These are phyloP conservation scores for Oscarella lobularis DNA, from an alignment of 37 sponge, comb jelly and placozoan genomes.

Conservation along the genomic window DNA sequence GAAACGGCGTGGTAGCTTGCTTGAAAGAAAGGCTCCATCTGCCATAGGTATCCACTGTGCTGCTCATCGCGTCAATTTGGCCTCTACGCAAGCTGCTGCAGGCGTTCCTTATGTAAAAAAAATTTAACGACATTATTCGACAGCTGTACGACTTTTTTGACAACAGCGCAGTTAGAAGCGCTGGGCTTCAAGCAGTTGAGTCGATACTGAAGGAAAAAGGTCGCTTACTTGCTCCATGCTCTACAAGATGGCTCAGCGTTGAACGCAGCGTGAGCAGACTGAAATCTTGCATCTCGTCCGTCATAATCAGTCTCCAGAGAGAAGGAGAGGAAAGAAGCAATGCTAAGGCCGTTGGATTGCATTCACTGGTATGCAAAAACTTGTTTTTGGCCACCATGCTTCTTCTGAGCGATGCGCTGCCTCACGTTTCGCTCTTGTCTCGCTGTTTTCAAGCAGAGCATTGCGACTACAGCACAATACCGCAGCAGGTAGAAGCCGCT, in stretches of 20 bases:
- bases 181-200: not conserved
- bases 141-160: not conserved
- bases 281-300: slow-evolving; percentile 4
- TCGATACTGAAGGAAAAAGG: not conserved
- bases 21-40: not conserved
- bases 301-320: slow-evolving; percentile 9
- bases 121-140: not conserved
- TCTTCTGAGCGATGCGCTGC: slow-evolving; percentile 2
- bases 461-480: not conserved
- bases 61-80: not conserved
- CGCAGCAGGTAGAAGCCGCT: not conserved
- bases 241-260: slow-evolving; percentile 31
- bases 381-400: slow-evolving; percentile 12
- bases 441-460: not conserved
- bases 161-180: not conserved
- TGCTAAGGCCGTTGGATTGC: not conserved
- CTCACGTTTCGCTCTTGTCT: not conserved
- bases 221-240: no score
- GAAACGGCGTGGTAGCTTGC: not conserved
- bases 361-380: not conserved
- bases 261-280: slow-evolving; percentile 20
- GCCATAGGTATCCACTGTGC: not conserved
- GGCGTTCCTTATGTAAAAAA: not conserved
- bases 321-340: not conserved
- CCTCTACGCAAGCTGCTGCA: not conserved